Evolutionary conservation across 2,888 invertebrate species (phyloP).

Genomic region (Parnassius smintheus): DNA sequence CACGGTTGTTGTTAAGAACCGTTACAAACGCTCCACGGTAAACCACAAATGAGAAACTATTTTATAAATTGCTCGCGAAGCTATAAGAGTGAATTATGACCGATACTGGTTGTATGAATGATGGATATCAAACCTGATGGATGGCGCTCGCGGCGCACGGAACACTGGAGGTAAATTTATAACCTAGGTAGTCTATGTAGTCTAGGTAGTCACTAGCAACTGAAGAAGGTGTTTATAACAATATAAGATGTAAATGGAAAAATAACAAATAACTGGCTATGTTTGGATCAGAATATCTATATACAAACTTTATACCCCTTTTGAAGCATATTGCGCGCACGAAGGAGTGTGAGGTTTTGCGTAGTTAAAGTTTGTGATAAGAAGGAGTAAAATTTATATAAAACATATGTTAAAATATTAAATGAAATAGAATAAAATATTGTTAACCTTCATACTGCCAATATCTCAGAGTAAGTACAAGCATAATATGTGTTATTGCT

Average conservation of each 20-base stretch:
- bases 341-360: too few species aligned
- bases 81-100: slow-evolving; percentile 19
- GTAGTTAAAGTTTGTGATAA: too few species aligned
- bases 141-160: slow-evolving; percentile 5
- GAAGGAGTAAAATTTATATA: too few species aligned
- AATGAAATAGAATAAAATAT: too few species aligned
- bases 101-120: slow-evolving; percentile 10
- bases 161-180: slow-evolving; percentile 3
- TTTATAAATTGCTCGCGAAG: slow-evolving; percentile 14
- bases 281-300: too few species aligned
- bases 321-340: too few species aligned
- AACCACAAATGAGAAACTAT: slow-evolving; percentile 18
- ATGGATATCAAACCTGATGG: slow-evolving; percentile 12
- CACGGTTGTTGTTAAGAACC: background rate
- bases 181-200: background rate
- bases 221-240: background rate
- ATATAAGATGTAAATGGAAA: background rate
- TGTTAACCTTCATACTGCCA: too few species aligned
- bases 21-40: slow-evolving; percentile 6
- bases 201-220: background rate
- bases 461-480: too few species aligned
- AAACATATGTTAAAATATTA: too few species aligned
- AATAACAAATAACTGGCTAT: background rate
- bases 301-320: too few species aligned
- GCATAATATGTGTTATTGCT: too few species aligned